A percentile compares a stretch with the other conserved stretches of the same genome.
These are phyloP conservation scores for Naja naja DNA, from an alignment of 2,113 vertebrate species.

Conservation along the genomic window DNA sequence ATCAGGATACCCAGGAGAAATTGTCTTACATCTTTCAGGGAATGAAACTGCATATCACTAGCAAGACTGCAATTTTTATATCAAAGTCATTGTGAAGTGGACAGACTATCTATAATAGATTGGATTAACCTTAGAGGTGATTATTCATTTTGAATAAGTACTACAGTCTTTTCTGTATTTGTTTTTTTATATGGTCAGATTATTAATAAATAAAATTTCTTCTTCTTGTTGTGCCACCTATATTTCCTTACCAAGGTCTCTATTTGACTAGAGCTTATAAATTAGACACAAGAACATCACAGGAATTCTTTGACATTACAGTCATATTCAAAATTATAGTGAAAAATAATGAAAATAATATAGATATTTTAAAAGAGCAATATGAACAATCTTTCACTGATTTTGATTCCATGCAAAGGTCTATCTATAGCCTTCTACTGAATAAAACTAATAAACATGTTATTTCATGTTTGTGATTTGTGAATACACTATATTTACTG, in stretches of 20 bases:
- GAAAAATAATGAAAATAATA: neutral
- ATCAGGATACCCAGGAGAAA: too few relatives aligned
- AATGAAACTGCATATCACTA: too few relatives aligned
- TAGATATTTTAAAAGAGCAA: neutral
- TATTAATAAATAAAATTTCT: neutral
- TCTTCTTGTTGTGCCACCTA: neutral
- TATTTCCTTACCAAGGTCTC: neutral
- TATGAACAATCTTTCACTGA: neutral
- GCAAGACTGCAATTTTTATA: too few relatives aligned
- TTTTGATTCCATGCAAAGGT: neutral
- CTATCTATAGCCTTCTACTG: neutral
- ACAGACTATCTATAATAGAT: neutral
- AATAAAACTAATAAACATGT: neutral
- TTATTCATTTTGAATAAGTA: neutral
- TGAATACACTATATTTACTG: neutral
- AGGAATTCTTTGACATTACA: neutral
- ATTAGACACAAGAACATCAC: neutral
- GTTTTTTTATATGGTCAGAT: neutral
- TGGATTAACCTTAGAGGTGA: neutral
- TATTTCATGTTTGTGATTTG: neutral
- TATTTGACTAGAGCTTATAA: neutral
- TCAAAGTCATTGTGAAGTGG: too few relatives aligned
- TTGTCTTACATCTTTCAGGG: too few relatives aligned
- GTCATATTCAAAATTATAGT: neutral
- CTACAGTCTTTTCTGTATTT: neutral